Percentiles rank a stretch among this genome's conserved stretches.
Evolutionary conservation across 2,113 vertebrate species (phyloP).

Genomic region (Machaerirhynchus nigripectus): DNA sequence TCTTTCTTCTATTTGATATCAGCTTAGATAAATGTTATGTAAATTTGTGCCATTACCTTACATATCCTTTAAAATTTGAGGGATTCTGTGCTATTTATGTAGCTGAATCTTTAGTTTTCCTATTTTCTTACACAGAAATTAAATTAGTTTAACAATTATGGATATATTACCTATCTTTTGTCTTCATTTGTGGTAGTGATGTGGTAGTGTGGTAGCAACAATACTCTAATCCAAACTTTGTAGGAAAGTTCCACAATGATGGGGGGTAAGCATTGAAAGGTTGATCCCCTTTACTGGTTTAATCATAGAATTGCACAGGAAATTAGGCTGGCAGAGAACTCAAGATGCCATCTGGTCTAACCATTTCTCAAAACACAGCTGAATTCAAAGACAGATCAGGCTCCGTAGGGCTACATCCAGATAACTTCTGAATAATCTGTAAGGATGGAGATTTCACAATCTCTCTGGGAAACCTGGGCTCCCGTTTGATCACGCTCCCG

Average conservation of each 20-base stretch:
- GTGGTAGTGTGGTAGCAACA: not conserved
- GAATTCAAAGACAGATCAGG: not conserved
- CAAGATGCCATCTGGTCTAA: not conserved
- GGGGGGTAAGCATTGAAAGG: not conserved
- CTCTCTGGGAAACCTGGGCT: not conserved
- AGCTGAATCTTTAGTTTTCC: not conserved
- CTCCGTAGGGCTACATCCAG: not conserved
- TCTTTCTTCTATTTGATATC: not conserved
- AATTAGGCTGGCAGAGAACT: not conserved
- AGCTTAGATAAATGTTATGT: not conserved
- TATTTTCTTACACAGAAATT: not conserved
- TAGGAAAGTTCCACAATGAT: not conserved
- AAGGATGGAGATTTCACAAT: not conserved
- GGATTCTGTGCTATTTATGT: not conserved
- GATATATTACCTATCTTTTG: not conserved
- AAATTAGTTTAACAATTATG: not conserved
- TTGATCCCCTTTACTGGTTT: not conserved
- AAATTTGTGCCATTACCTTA: not conserved
- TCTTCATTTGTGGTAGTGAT: not conserved
- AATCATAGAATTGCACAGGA: not conserved
- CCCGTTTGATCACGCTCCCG: not conserved
- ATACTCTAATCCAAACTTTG: not conserved
- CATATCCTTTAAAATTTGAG: not conserved
- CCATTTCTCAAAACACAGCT: not conserved
- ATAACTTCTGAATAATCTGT: not conserved